Evolutionary conservation across 2,888 invertebrate genomes (phyloP), one percentile per base, ranked within the genome.

Genomic region (Incurvaria masculella): DNA sequence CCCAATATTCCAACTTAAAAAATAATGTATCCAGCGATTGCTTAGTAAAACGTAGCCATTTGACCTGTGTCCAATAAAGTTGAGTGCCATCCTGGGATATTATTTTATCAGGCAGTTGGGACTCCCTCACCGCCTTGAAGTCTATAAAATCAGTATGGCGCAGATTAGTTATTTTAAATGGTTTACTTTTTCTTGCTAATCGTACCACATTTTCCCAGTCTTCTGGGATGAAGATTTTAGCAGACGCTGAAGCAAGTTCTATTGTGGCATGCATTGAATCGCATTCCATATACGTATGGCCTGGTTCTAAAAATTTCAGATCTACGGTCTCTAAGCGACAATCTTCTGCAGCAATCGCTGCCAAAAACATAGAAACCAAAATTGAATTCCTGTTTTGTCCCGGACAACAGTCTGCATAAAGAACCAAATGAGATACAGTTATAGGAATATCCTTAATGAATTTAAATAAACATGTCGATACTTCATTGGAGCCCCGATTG

Each of bases 401-500:
- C 39, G 18, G 42, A 18, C 21, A 23, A 43, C 19, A 18, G 20
- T n/a, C 20, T 17, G 26, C 4, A 17, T 42, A 47, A 38, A 20
- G 27, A 33, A 46, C 14, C 14, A 33, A 8, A 45, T 33, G 38
- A 42, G 16, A 5, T 33, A 42, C 18, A 18, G 11, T 21, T 26
- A 40, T 27, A 48, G 48, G 48, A 23, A 48, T 39, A 27, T 42
- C 44, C 17, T 41, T 41, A 4, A 41, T 41, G 41, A 17, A 41
- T 8, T 8, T 5, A 6, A 8, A 19, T 16, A 55, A 42, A 42
- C 52, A 58, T 46, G 55, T 59, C 16, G 48, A 46, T 11, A 59
- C 53, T 46, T 59, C 56, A 42, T 55, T 57, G 20, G 59, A 49
- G 26, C 57, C 58, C 45, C 55, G 50, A 40, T 55, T 54, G 5